phyloP scores from a whole-genome alignment of 2,113 vertebrate genomes.

The Ctenomys sociabilis region DNA sequence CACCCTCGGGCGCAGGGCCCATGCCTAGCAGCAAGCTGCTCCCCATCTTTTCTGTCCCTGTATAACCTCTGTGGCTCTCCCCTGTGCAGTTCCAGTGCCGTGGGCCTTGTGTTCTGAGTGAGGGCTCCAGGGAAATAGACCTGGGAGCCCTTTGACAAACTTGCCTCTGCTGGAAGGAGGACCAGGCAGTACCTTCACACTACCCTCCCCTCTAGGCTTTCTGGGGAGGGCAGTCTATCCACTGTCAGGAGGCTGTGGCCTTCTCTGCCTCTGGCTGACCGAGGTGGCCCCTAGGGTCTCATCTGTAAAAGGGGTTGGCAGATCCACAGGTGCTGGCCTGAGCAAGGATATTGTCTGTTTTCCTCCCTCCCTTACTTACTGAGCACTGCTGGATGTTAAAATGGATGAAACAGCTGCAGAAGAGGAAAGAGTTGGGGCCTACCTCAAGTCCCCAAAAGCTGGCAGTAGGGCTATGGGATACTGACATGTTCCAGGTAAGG shows the following conservation, averaged over 20 bases:
- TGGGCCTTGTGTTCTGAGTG: neutral
- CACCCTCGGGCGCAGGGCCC: slow-evolving; percentile 74
- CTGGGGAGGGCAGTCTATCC: neutral
- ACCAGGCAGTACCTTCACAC: neutral
- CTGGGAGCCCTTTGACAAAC: neutral
- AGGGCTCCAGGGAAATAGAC: neutral
- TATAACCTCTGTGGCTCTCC: neutral
- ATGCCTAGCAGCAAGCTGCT: slow-evolving; percentile 17
- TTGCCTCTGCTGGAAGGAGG: neutral
- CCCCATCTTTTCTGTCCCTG: neutral
- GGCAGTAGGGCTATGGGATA: neutral
- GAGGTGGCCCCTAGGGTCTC: neutral
- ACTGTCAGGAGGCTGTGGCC: neutral
- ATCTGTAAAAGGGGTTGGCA: neutral
- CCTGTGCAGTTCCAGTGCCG: neutral
- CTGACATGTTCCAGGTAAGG: neutral
- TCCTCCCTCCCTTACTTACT: neutral
- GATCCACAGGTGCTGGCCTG: neutral
- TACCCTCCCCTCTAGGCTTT: neutral
- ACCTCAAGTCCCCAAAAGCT: neutral
- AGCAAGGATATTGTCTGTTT: neutral
- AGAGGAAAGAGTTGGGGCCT: neutral
- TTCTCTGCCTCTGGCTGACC: neutral
- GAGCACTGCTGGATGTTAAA: neutral
- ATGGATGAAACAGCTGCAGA: neutral